Conservation (phyloP, 2,888 invertebrate species). For the Calameuta pallipes region DNA sequence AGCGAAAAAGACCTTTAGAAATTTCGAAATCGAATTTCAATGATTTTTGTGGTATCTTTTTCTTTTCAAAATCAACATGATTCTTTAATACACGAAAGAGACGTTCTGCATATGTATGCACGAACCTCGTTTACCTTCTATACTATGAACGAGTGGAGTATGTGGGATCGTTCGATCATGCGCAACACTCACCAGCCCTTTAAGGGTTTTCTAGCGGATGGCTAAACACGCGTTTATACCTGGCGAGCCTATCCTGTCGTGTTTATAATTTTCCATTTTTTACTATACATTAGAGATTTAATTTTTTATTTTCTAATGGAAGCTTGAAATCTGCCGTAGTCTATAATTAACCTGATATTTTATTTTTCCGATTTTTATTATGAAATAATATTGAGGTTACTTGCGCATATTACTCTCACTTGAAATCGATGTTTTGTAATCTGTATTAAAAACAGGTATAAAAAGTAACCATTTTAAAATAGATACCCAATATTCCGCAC, state of each 20-base stretch:
- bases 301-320: not conserved
- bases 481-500: not conserved
- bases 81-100: not conserved
- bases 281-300: not conserved
- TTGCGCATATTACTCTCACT: too few relatives aligned
- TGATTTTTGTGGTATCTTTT: not conserved
- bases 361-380: not conserved
- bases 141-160: not conserved
- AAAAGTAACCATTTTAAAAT: not conserved
- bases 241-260: not conserved
- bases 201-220: not conserved
- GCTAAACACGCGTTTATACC: not conserved
- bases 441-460: not conserved
- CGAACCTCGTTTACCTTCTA: not conserved
- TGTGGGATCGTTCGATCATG: constrained; percentile 6
- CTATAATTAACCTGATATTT: not conserved
- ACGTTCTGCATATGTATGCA: not conserved
- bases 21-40: not conserved
- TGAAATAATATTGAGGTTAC: too few relatives aligned
- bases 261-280: not conserved
- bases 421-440: not conserved
- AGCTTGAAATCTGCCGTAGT: not conserved
- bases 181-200: not conserved
- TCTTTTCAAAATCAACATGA: not conserved
- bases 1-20: not conserved